Conservation (phyloP, 2,797 vertebrate species). For the Sphenodon punctatus region DNA sequence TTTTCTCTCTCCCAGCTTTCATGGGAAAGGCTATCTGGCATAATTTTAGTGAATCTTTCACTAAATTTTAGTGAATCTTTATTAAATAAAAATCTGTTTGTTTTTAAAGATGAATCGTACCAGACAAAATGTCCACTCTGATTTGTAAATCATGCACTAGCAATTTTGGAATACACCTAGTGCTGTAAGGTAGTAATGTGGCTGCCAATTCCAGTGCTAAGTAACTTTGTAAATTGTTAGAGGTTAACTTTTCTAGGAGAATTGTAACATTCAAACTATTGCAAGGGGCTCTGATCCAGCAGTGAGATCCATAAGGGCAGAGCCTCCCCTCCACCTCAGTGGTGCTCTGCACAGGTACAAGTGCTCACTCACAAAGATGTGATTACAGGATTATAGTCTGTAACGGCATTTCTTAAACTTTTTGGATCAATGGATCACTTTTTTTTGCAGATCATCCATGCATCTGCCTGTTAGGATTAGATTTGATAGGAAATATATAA, state of each 20-base stretch:
- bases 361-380: too few species aligned
- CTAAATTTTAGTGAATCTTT: too few species aligned
- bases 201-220: slow-evolving; percentile 2
- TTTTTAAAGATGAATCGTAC: not conserved
- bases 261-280: slow-evolving; percentile 3
- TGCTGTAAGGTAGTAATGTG: not conserved
- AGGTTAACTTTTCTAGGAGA: slow-evolving; percentile 21
- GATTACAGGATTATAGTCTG: too few species aligned
- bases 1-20: not conserved
- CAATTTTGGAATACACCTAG: not conserved
- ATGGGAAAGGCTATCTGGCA: not conserved
- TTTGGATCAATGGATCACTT: too few species aligned
- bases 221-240: slow-evolving; percentile 19
- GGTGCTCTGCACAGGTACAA: not conserved
- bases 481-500: too few species aligned
- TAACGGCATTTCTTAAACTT: too few species aligned
- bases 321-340: not conserved
- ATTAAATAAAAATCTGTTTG: not conserved
- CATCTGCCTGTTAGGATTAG: too few species aligned
- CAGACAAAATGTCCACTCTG: not conserved
- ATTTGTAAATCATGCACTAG: not conserved
- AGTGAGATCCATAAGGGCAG: not conserved
- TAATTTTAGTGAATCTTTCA: not conserved
- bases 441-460: too few species aligned
- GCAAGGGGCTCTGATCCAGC: not conserved